Evolutionary conservation across 2,888 invertebrate species (phyloP).

Genomic region (Lepeophtheirus nordmannii): DNA sequence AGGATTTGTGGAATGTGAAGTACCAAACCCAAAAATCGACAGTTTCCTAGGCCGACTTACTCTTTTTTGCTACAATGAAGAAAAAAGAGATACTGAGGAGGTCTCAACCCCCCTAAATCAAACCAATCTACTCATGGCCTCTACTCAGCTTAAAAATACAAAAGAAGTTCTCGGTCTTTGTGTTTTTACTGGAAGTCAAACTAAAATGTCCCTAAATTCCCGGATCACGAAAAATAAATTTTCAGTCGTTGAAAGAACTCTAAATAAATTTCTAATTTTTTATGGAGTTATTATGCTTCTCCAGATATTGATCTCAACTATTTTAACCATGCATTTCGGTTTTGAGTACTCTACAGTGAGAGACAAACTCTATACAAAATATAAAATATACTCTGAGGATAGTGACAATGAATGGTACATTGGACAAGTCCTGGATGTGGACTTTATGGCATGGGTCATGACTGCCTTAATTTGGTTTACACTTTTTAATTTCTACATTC

Average conservation of each 20-base stretch:
- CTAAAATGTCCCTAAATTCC: slow-evolving; percentile 66
- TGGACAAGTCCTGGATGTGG: neutral
- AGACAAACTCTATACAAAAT: neutral
- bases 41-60: slow-evolving; percentile 15
- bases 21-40: slow-evolving; percentile 23
- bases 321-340: slow-evolving; percentile 38
- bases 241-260: slow-evolving; percentile 46
- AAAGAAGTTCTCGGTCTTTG: slow-evolving; percentile 45
- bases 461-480: slow-evolving; percentile 55
- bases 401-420: slow-evolving; percentile 17
- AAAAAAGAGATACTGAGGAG: slow-evolving; percentile 31
- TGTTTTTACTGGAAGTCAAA: slow-evolving; percentile 70
- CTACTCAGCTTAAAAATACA: slow-evolving; percentile 62
- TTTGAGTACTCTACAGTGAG: slow-evolving; percentile 14
- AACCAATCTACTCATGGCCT: slow-evolving; percentile 59
- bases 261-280: slow-evolving; percentile 54
- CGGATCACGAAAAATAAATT: slow-evolving; percentile 57
- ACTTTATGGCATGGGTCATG: slow-evolving; percentile 31
- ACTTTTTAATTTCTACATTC: slow-evolving; percentile 65
- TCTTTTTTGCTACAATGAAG: slow-evolving; percentile 29
- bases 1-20: slow-evolving; percentile 21
- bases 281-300: slow-evolving; percentile 48
- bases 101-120: slow-evolving; percentile 38
- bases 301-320: slow-evolving; percentile 45
- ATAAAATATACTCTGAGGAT: neutral